These are phyloP conservation scores for Sylvilagus floridanus DNA, from an alignment of 2,797 vertebrate species.

Conservation along the genomic window DNA sequence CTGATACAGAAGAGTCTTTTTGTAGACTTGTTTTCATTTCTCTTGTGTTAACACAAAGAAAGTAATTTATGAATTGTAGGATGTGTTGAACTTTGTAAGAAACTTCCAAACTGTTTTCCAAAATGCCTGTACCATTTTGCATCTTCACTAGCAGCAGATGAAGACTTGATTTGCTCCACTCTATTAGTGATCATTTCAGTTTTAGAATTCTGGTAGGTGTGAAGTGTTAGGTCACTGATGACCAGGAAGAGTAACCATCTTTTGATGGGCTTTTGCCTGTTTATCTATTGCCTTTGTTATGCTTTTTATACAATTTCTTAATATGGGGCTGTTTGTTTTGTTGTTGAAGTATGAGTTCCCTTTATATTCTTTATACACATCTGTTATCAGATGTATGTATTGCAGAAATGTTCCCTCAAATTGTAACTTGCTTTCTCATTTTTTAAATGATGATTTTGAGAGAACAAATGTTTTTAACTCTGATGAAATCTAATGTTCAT, in stretches of 20 bases:
- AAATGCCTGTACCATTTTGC: neutral
- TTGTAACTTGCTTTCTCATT: slow-evolving; percentile 1
- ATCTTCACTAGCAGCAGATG: neutral
- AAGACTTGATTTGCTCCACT: neutral
- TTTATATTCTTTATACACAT: neutral
- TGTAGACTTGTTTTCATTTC: neutral
- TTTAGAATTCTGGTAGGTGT: neutral
- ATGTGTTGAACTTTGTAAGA: neutral
- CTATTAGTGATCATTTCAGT: neutral
- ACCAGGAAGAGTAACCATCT: neutral
- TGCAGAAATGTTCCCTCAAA: neutral
- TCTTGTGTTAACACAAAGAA: neutral
- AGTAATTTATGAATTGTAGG: neutral
- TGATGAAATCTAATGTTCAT: neutral
- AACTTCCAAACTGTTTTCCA: neutral
- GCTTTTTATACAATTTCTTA: neutral
- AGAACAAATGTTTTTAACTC: neutral
- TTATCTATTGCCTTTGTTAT: neutral
- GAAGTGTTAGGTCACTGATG: neutral
- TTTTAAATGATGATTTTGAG: slow-evolving; percentile 2
- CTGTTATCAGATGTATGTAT: neutral
- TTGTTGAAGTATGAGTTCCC: neutral
- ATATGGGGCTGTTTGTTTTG: neutral
- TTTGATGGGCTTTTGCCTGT: neutral
- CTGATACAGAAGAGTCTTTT: neutral